Conservation (phyloP, 2,113 vertebrate genomes). For the Etheostoma cragini region DNA sequence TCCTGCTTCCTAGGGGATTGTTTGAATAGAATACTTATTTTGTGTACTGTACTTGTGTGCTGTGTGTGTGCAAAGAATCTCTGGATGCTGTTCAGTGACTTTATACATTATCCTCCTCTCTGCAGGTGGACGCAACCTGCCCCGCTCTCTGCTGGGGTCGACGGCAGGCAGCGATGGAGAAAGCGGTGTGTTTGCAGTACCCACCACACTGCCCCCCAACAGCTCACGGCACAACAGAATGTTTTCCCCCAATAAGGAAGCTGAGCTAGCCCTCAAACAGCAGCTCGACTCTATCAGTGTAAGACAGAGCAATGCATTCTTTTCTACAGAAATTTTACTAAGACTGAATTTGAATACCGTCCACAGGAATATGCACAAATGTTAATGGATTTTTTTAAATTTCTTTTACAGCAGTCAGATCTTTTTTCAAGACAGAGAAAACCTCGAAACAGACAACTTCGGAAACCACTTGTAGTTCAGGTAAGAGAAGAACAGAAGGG, state of each 20-base stretch:
- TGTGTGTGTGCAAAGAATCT: neutral
- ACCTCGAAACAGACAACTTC: slow-evolving; percentile 89
- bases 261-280: slow-evolving; percentile 92
- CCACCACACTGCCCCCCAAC: slow-evolving; percentile 95
- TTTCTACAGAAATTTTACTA: neutral
- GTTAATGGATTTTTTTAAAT: neutral
- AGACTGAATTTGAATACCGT: neutral
- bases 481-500: slow-evolving; percentile 76
- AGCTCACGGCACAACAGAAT: slow-evolving; percentile 92
- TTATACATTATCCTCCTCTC: neutral
- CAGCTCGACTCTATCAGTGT: slow-evolving; percentile 97
- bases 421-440: slow-evolving; percentile 94
- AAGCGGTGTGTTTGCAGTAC: slow-evolving; percentile 92
- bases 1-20: neutral
- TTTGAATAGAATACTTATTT: neutral
- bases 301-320: slow-evolving; percentile 66
- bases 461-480: slow-evolving; percentile 97
- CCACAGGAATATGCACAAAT: neutral
- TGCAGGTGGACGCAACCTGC: slow-evolving; percentile 89
- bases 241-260: slow-evolving; percentile 95
- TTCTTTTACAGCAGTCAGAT: slow-evolving; percentile 87
- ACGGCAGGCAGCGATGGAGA: slow-evolving; percentile 85
- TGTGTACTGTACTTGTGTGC: neutral
- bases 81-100: neutral
- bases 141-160: slow-evolving; percentile 89